phyloP scores from a whole-genome alignment of 92 coral and sea anemone genomes.

The Isaurus tuberculatus region DNA sequence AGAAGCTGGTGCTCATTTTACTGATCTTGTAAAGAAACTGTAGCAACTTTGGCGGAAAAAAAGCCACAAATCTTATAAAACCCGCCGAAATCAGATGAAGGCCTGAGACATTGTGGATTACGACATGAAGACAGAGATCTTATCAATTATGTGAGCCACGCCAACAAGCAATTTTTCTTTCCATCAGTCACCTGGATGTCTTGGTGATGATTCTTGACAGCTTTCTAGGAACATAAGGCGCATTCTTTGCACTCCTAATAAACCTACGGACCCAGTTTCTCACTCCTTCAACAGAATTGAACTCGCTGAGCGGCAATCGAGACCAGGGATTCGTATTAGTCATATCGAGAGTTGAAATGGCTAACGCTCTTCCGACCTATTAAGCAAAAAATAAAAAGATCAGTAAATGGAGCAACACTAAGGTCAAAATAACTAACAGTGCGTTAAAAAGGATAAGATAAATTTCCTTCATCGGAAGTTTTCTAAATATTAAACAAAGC shows the following conservation, averaged over 20 bases:
- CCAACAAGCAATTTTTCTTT: too few species aligned
- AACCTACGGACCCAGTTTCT: conserved; percentile 91
- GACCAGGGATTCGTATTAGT: conserved; percentile 97
- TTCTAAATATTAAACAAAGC: too few species aligned
- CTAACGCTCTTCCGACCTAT: conserved; percentile 96
- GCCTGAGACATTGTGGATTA: too few species aligned
- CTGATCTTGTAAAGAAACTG: too few species aligned
- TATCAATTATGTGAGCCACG: too few species aligned
- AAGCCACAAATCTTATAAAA: too few species aligned
- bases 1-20: too few species aligned
- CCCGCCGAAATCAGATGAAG: too few species aligned
- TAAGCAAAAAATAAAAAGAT: not conserved
- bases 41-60: too few species aligned
- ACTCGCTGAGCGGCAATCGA: conserved; percentile 90
- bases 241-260: conserved; percentile 89
- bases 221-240: conserved; percentile 84
- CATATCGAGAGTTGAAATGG: conserved; percentile 93
- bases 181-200: conserved; percentile 80
- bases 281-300: conserved; percentile 88
- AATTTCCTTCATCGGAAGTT: too few species aligned
- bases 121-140: too few species aligned
- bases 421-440: not conserved
- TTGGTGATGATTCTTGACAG: conserved; percentile 77
- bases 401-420: not conserved
- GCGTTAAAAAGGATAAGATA: too few species aligned